Base-by-base conservation (phyloP, 2,888 invertebrate genomes). In the Chouioia cunea region DNA sequence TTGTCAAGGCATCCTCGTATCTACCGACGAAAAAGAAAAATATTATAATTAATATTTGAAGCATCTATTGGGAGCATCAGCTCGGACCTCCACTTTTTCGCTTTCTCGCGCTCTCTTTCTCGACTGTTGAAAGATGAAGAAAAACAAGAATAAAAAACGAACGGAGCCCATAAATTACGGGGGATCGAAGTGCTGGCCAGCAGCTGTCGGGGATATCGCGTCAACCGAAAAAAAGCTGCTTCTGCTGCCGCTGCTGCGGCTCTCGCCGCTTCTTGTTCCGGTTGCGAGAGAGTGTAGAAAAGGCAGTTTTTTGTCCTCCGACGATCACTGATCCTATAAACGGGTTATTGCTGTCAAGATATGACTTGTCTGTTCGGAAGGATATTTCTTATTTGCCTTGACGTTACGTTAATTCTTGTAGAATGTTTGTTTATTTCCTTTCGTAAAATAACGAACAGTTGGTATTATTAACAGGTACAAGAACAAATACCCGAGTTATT, bases 131-230 rank as follows among this genome's bases (percentile, higher is more conserved):
- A 60, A 48, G 8, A 43, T 4, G 23, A 48, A 44, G n/a, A 53
- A 22, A 58, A 52, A 47, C 15, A 36, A 14, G 14, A 23, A 8
- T 20, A 15, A 44, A 20, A 27, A n/a, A 20, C 22, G 15, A 18
- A n/a, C n/a, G 36, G 46, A 44, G 66, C 65, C 62, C 58, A 67
- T 63, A 63, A 67, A 67, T 63, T 47, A 66, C 48, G 64, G 46
- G 64, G 27, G 8, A 43, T 16, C 57, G 63, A 60, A 56, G 67
- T 20, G 22, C 63, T 4, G 23, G 36, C 36, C 27, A 56, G 57
- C 20, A 46, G 27, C 50, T 57, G 58, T 65, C 65, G 65, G 47
- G 56, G 8, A 56, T 20, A 52, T 20, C 18, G 52, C 20, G 52
- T 14, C 53, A 27, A 8, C 23, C 16, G 20, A 23, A 54, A 56